Evolutionary conservation across 2,797 vertebrate species (phyloP).

Genomic region (Carduelis carduelis): DNA sequence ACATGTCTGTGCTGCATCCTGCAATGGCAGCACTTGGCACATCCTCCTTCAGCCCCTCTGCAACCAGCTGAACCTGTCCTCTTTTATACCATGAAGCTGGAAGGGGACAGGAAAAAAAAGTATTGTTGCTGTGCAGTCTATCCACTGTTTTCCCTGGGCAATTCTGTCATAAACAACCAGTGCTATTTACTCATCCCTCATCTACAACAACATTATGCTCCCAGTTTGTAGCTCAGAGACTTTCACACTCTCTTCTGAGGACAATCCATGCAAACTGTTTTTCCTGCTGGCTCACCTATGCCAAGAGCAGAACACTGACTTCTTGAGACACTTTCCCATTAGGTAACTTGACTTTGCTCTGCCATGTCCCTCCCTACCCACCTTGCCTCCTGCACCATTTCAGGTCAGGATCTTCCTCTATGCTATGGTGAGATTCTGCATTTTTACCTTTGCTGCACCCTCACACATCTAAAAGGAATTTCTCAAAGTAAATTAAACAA

Average conservation of each 20-base stretch:
- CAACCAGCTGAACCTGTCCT: background rate
- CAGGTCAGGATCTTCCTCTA: background rate
- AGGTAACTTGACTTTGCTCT: background rate
- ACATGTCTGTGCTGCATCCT: fast-evolving
- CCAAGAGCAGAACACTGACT: background rate
- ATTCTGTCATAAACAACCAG: background rate
- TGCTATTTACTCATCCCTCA: background rate
- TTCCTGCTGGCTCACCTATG: background rate
- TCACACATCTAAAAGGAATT: background rate
- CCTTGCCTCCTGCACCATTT: background rate
- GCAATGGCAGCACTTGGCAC: background rate
- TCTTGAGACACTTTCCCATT: background rate
- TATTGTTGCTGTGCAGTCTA: background rate
- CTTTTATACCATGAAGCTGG: background rate
- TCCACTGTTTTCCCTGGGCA: background rate
- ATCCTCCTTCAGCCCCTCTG: background rate
- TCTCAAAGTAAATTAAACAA: background rate
- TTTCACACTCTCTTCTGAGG: background rate
- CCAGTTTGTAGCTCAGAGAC: background rate
- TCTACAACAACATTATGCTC: background rate
- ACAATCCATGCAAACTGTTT: background rate
- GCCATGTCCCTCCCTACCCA: background rate
- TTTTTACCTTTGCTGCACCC: background rate
- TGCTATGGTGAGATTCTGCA: background rate
- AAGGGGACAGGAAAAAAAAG: background rate